Conservation (phyloP, 2,113 vertebrate species). For the Gymnobelideus leadbeateri region DNA sequence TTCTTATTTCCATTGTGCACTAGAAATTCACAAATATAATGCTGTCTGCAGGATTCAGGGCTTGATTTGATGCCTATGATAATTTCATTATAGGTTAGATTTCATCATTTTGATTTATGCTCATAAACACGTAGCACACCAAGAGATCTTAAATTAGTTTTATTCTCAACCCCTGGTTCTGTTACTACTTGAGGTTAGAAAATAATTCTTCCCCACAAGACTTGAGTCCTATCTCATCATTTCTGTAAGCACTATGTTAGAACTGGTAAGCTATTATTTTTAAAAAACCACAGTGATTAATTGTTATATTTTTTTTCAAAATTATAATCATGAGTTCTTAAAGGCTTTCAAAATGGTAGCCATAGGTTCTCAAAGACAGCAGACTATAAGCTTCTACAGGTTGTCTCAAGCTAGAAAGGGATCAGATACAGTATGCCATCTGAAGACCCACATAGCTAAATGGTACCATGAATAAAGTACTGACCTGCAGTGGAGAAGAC, state of each 20-base stretch:
- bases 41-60: constrained; percentile 22
- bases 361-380: not conserved
- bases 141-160: constrained; percentile 20
- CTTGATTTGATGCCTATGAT: constrained; percentile 13
- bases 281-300: constrained; percentile 15
- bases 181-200: not conserved
- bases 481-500: not conserved
- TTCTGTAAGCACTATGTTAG: not conserved
- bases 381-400: too few species aligned
- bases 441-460: not conserved
- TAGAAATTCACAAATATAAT: constrained; percentile 54
- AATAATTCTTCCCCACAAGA: not conserved
- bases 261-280: constrained; percentile 4
- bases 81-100: constrained; percentile 62
- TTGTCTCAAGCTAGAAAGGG: too few species aligned
- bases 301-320: not conserved
- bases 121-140: constrained; percentile 32
- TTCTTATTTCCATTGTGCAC: constrained; percentile 51
- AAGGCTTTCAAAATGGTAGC: not conserved
- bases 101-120: constrained; percentile 53
- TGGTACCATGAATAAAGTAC: not conserved
- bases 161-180: constrained; percentile 4
- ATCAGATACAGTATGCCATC: not conserved
- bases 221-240: constrained; percentile 32
- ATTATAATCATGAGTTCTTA: not conserved